Evolutionary conservation across 2,888 invertebrate genomes (phyloP).

Genomic region (Caenorhabditis panamensis): DNA sequence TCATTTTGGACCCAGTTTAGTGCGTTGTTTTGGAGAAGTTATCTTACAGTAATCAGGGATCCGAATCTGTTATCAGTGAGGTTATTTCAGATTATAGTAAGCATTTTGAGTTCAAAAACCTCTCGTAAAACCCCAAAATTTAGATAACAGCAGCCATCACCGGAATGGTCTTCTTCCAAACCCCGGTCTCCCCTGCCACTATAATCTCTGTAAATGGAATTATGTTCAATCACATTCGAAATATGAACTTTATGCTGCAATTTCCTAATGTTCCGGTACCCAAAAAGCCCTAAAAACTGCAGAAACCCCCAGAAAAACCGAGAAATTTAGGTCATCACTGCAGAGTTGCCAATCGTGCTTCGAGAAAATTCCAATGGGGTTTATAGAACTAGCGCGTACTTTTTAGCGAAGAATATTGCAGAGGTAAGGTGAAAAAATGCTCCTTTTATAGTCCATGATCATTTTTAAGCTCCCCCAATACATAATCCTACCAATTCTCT

Average conservation of each 20-base stretch:
- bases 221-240: conserved; percentile 91
- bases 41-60: conserved; percentile 84
- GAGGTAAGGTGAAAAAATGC: conserved; percentile 83
- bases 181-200: conserved; percentile 73
- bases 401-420: conserved; percentile 88
- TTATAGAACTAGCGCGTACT: conserved; percentile 93
- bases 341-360: conserved; percentile 91
- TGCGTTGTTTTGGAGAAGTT: conserved; percentile 85
- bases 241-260: conserved; percentile 90
- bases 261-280: conserved; percentile 75
- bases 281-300: too few relatives aligned
- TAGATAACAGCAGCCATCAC: conserved; percentile 85
- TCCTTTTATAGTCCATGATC: too few relatives aligned
- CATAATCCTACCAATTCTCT: conserved; percentile 89
- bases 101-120: conserved; percentile 81
- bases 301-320: too few relatives aligned
- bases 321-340: conserved; percentile 89
- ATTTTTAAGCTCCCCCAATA: conserved; percentile 91
- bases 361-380: conserved; percentile 92
- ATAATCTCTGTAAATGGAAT: conserved; percentile 95
- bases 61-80: conserved; percentile 91
- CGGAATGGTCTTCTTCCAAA: conserved; percentile 87
- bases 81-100: conserved; percentile 91
- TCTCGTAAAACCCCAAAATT: not conserved
- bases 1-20: conserved; percentile 65